A percentile compares a stretch with the other conserved stretches of the same genome.
These are phyloP conservation scores for Erythrocercus mccallii DNA, from an alignment of 2,113 vertebrate genomes.

Conservation along the genomic window DNA sequence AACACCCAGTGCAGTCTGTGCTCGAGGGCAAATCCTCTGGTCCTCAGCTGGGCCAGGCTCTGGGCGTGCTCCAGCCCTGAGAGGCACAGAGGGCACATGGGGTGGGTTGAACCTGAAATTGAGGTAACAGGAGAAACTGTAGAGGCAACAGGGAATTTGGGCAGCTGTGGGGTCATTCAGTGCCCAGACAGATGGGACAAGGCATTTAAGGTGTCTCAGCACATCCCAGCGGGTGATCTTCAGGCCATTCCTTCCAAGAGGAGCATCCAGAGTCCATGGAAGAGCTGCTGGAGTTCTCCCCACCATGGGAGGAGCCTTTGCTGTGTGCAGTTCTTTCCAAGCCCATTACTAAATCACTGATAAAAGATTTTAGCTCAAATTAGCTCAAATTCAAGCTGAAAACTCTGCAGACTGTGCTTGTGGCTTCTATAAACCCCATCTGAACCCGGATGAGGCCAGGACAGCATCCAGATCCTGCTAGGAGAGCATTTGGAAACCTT, in stretches of 20 bases:
- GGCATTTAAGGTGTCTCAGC: neutral
- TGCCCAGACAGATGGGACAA: neutral
- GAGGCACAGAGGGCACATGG: neutral
- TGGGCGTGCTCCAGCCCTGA: fast-evolving
- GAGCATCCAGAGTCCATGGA: neutral
- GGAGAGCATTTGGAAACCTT: neutral
- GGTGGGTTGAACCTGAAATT: neutral
- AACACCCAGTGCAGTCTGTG: neutral
- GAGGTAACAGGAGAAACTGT: neutral
- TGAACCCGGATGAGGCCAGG: neutral
- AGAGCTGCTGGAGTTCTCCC: neutral
- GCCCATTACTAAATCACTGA: fast-evolving
- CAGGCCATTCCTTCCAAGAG: neutral
- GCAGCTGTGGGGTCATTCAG: neutral
- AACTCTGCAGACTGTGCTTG: neutral
- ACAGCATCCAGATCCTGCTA: neutral
- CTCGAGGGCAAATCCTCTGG: neutral
- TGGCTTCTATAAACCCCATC: neutral
- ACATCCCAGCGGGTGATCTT: neutral
- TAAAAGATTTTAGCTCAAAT: neutral
- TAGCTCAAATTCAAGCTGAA: neutral
- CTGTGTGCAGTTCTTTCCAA: neutral
- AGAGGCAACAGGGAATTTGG: neutral
- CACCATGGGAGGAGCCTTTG: neutral
- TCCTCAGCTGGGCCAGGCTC: neutral